Evolutionary conservation across 1,140 invertebrate species (phyloP).

Genomic region (Bradysia coprophila): DNA sequence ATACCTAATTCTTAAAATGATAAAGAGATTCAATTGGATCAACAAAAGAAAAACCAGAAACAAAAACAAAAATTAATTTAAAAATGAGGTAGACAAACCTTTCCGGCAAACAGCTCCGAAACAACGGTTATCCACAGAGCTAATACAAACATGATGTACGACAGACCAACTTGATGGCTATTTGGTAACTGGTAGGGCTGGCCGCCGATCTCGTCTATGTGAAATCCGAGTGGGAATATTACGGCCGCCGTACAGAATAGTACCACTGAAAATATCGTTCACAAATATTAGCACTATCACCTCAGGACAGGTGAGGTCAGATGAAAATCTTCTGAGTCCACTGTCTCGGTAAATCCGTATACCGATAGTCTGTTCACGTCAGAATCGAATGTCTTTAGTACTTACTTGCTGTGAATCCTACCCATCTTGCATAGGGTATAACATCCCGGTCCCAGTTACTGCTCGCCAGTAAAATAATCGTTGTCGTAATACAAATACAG

Average conservation of each 20-base stretch:
- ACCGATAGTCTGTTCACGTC: too few relatives aligned
- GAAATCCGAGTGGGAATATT: conserved; percentile 90
- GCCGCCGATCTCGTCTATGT: conserved; percentile 87
- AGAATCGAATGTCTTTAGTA: too few relatives aligned
- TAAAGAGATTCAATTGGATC: too few relatives aligned
- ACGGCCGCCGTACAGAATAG: conserved; percentile 87
- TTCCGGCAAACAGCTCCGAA: conserved; percentile 91
- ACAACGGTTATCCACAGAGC: conserved; percentile 92
- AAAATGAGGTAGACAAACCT: conserved; percentile 91
- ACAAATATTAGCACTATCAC: too few relatives aligned
- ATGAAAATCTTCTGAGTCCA: too few relatives aligned
- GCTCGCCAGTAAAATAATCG: conserved; percentile 67
- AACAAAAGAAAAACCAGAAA: too few relatives aligned
- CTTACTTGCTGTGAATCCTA: conserved; percentile 88
- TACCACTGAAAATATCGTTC: conserved; percentile 65
- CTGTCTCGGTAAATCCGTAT: too few relatives aligned
- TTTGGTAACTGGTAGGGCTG: conserved; percentile 89
- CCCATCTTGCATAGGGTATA: conserved; percentile 83
- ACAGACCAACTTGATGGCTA: conserved; percentile 88
- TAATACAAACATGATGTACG: conserved; percentile 87
- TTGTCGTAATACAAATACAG: conserved; percentile 81
- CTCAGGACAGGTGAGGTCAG: too few relatives aligned
- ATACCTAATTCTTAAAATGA: too few relatives aligned
- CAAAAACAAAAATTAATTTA: conserved; percentile 23
- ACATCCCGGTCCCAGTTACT: conserved; percentile 84